These are phyloP conservation scores for Lasioglossum leucozonium DNA, from an alignment of 2,888 invertebrate species.

Conservation along the genomic window DNA sequence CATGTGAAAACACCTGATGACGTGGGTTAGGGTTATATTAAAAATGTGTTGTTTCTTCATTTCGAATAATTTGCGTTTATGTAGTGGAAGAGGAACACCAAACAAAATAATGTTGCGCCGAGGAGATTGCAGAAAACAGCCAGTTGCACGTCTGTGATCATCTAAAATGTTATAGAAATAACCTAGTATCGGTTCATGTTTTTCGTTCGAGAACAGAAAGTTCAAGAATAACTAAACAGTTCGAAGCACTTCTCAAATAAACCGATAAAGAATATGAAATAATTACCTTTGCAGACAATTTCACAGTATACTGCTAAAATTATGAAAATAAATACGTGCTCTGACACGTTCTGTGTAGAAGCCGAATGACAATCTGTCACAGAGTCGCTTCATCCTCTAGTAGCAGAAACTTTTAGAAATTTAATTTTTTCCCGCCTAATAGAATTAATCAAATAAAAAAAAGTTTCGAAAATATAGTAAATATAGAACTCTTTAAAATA, in stretches of 20 bases:
- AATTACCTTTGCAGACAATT: slow-evolving; percentile 39
- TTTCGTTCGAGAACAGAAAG: not conserved
- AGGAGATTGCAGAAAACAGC: slow-evolving; percentile 98
- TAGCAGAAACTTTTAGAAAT: slow-evolving; percentile 8
- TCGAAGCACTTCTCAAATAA: not conserved
- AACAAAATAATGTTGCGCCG: slow-evolving; percentile 95
- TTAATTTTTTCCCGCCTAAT: not conserved
- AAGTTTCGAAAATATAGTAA: not conserved
- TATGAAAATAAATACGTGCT: slow-evolving; percentile 31
- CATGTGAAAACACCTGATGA: slow-evolving; percentile 5
- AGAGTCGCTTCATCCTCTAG: not conserved
- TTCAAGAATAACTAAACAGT: not conserved
- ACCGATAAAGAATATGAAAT: not conserved
- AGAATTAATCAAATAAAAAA: not conserved
- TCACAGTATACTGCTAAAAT: not conserved
- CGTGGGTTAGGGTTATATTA: slow-evolving; percentile 28
- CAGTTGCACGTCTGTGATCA: slow-evolving; percentile 98
- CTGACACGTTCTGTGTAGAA: slow-evolving; percentile 33
- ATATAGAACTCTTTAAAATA: not conserved
- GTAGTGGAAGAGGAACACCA: slow-evolving; percentile 98
- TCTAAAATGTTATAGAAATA: slow-evolving; percentile 82
- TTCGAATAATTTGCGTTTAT: slow-evolving; percentile 93
- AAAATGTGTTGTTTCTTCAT: slow-evolving; percentile 76
- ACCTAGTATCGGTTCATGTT: slow-evolving; percentile 16
- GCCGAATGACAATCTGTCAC: slow-evolving; percentile 13